phyloP scores from a whole-genome alignment of 2,113 vertebrate genomes.

The Cacatua alba region DNA sequence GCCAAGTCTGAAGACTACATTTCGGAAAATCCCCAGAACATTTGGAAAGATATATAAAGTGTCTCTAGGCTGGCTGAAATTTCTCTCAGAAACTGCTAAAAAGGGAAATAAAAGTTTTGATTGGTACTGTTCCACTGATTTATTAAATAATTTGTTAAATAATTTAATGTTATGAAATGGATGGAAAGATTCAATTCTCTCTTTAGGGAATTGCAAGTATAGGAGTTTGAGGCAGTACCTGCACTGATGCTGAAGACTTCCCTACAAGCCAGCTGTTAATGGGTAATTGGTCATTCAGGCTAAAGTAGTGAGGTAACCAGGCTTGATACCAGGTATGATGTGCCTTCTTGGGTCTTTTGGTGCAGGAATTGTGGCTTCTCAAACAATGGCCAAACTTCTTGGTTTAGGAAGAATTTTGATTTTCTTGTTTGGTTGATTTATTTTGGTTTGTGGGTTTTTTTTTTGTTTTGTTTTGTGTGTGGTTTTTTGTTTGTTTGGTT shows the following conservation, averaged over 20 bases:
- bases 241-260: not conserved
- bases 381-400: not conserved
- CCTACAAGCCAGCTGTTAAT: not conserved
- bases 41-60: not conserved
- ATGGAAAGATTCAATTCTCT: not conserved
- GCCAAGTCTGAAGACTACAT: not conserved
- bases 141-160: not conserved
- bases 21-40: not conserved
- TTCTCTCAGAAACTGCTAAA: not conserved
- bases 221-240: not conserved
- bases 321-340: rapidly evolving
- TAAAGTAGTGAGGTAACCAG: not conserved
- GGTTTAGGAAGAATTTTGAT: not conserved
- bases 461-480: not conserved
- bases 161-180: not conserved
- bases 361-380: not conserved
- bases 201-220: not conserved
- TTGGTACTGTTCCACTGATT: rapidly evolving
- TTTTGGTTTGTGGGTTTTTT: not conserved
- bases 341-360: not conserved
- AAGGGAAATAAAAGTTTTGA: not conserved
- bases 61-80: not conserved
- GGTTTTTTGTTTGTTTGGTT: not conserved
- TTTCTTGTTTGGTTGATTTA: rapidly evolving
- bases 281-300: not conserved